phyloP scores from a whole-genome alignment of 1,140 invertebrate genomes.

The Magallana gigas region DNA sequence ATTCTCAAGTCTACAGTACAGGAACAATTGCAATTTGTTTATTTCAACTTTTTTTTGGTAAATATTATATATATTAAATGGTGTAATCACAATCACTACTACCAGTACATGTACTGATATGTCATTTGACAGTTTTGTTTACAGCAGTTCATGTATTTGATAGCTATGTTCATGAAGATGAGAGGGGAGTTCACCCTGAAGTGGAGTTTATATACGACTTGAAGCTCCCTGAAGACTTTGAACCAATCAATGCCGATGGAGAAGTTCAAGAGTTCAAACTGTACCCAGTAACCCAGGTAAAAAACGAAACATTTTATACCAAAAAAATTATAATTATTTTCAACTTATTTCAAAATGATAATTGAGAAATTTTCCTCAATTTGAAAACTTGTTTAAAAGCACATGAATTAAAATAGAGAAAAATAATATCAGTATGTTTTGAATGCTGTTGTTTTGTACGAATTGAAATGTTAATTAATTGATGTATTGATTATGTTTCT shows the following conservation, averaged over 20 bases:
- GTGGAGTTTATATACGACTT: constrained; percentile 97
- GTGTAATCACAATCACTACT: too few relatives aligned
- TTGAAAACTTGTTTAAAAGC: neutral
- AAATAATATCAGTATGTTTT: too few relatives aligned
- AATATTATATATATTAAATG: too few relatives aligned
- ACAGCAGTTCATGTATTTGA: neutral
- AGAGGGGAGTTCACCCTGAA: constrained; percentile 94
- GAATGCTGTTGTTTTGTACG: neutral
- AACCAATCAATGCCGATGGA: constrained; percentile 93
- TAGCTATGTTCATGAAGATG: constrained; percentile 94
- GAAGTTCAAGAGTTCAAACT: constrained; percentile 95
- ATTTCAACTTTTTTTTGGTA: too few relatives aligned
- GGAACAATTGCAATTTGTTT: too few relatives aligned
- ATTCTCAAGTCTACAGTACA: too few relatives aligned
- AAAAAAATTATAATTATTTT: neutral
- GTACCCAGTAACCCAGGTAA: constrained; percentile 83
- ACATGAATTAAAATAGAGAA: neutral
- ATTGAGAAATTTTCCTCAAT: neutral
- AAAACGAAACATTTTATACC: too few relatives aligned
- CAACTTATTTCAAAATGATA: neutral
- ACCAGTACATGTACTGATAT: too few relatives aligned
- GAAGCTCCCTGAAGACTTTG: constrained; percentile 92
- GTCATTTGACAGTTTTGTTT: too few relatives aligned
- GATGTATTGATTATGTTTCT: constrained; percentile 38
- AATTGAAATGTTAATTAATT: too few relatives aligned